These are phyloP conservation scores for Potamarius usumacintae DNA, from an alignment of 2,113 vertebrate species.

Conservation along the genomic window DNA sequence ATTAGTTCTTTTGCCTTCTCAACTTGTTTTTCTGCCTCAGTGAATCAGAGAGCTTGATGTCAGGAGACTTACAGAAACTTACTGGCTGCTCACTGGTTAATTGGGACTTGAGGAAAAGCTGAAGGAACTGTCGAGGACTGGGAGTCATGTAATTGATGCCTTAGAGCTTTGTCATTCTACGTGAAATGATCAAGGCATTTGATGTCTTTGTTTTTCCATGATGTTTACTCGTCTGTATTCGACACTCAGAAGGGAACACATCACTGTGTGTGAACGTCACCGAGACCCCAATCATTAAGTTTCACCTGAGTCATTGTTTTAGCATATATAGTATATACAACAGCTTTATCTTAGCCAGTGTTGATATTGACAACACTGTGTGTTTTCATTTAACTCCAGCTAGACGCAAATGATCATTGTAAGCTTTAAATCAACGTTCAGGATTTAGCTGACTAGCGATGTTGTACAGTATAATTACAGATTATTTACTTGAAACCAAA, in stretches of 20 bases:
- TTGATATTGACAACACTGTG: not conserved
- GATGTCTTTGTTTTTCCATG: constrained; percentile 41
- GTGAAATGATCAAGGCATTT: constrained; percentile 51
- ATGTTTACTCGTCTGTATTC: not conserved
- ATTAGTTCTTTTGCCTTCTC: constrained; percentile 12
- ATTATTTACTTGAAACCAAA: not conserved
- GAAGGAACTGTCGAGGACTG: constrained; percentile 61
- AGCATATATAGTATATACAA: not conserved
- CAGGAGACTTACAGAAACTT: constrained; percentile 47
- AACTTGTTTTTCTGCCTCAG: constrained; percentile 48
- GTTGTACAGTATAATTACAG: not conserved
- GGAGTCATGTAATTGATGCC: constrained; percentile 71
- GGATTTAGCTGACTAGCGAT: not conserved
- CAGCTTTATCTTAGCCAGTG: not conserved
- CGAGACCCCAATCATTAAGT: not conserved
- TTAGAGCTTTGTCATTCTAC: constrained; percentile 67
- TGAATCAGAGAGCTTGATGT: constrained; percentile 54
- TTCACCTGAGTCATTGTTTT: not conserved
- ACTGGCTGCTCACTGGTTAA: constrained; percentile 60
- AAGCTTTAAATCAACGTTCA: not conserved
- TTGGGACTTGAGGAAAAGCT: constrained; percentile 59
- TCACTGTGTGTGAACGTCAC: not conserved
- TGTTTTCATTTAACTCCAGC: not conserved
- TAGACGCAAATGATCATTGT: not conserved
- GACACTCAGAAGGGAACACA: not conserved